phyloP scores from a whole-genome alignment of 2,888 invertebrate species.

The Phasia obesa region DNA sequence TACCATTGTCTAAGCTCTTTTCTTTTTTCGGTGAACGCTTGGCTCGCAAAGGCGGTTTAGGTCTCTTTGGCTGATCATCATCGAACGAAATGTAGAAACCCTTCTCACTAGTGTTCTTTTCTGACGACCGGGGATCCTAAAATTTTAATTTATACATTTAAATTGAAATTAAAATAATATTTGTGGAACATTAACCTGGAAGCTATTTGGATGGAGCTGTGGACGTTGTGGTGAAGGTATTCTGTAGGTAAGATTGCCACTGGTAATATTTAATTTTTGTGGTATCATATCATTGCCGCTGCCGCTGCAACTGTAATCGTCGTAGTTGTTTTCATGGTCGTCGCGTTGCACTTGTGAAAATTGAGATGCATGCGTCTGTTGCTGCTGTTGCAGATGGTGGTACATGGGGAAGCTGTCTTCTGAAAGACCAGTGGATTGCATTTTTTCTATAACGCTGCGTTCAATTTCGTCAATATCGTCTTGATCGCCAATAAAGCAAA shows the following conservation, averaged over 20 bases:
- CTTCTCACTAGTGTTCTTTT: constrained; percentile 86
- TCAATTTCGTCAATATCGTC: constrained; percentile 83
- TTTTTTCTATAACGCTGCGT: constrained; percentile 80
- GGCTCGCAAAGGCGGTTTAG: constrained; percentile 92
- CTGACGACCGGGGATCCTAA: constrained; percentile 79
- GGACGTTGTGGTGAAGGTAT: constrained; percentile 94
- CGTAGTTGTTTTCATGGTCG: constrained; percentile 70
- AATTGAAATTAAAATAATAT: background rate
- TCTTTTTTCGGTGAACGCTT: constrained; percentile 92
- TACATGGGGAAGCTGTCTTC: constrained; percentile 75
- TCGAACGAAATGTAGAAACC: constrained; percentile 98
- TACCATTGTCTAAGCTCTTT: constrained; percentile 80
- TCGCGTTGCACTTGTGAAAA: constrained; percentile 52
- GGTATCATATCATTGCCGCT: constrained; percentile 84
- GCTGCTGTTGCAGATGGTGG: constrained; percentile 66
- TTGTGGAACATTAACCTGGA: constrained; percentile 83
- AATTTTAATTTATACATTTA: background rate
- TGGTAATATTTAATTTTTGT: constrained; percentile 90
- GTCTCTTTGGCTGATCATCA: constrained; percentile 92
- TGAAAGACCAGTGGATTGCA: constrained; percentile 77
- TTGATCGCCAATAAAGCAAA: constrained; percentile 93
- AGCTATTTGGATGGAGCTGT: constrained; percentile 87
- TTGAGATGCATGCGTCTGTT: constrained; percentile 70
- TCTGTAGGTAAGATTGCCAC: constrained; percentile 93
- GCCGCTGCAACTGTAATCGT: constrained; percentile 84